These are phyloP conservation scores for Phyllopteryx taeniolatus DNA, from an alignment of 2,113 vertebrate species.

Conservation along the genomic window DNA sequence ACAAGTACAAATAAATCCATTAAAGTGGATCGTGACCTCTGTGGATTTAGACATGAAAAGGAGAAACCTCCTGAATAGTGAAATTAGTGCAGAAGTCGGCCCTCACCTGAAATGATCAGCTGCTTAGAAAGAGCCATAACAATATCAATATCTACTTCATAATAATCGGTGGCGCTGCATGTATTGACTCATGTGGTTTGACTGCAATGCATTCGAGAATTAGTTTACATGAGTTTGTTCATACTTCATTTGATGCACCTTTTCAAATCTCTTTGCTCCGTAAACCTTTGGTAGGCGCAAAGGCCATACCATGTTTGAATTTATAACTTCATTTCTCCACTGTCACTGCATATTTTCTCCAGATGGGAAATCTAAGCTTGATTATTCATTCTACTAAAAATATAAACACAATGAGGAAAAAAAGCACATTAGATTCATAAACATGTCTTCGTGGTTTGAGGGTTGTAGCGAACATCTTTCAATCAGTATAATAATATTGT, in stretches of 20 bases:
- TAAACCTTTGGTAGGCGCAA: slow-evolving; percentile 33
- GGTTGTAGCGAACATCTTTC: background rate
- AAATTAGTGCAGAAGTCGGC: slow-evolving; percentile 24
- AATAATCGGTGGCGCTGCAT: slow-evolving; percentile 13
- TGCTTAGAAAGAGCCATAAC: slow-evolving; percentile 26
- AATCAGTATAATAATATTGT: background rate
- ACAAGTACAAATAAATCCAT: slow-evolving; percentile 40
- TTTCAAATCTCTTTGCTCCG: slow-evolving; percentile 25
- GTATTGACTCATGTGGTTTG: slow-evolving; percentile 24
- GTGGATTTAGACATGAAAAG: slow-evolving; percentile 3
- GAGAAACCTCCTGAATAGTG: slow-evolving; percentile 2
- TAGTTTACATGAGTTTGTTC: slow-evolving; percentile 44
- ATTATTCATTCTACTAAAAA: background rate
- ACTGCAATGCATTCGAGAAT: slow-evolving; percentile 31
- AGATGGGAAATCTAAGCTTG: slow-evolving; percentile 4
- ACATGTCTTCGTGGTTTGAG: background rate
- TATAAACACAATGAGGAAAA: background rate
- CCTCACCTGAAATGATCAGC: slow-evolving; percentile 41
- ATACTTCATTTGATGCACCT: slow-evolving; percentile 48
- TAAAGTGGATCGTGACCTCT: slow-evolving; percentile 27
- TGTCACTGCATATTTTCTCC: background rate
- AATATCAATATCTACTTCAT: slow-evolving; percentile 15
- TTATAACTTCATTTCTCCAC: slow-evolving; percentile 15
- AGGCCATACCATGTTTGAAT: slow-evolving; percentile 29
- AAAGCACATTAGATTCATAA: background rate